A percentile compares a stretch with the other conserved stretches of the same genome.
These are phyloP conservation scores for Drosophila cognata DNA, from an alignment of 2,888 invertebrate genomes.

Conservation along the genomic window DNA sequence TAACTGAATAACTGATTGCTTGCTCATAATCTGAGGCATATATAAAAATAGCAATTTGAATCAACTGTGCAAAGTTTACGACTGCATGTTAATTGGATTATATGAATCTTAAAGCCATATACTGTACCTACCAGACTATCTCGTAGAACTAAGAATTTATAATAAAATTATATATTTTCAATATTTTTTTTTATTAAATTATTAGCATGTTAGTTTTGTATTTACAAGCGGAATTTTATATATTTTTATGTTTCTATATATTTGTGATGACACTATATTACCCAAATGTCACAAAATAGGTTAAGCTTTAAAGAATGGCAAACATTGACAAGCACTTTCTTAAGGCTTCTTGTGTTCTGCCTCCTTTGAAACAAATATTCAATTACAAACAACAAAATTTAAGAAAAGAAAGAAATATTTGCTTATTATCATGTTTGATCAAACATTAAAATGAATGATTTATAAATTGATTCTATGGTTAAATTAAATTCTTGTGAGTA, in stretches of 20 bases:
- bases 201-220: neutral
- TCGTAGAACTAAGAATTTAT: too few species aligned
- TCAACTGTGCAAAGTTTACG: neutral
- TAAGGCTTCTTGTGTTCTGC: neutral
- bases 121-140: neutral
- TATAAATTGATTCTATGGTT: neutral
- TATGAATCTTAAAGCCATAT: too few species aligned
- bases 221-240: neutral
- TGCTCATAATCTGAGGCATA: neutral
- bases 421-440: neutral
- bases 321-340: neutral
- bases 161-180: neutral
- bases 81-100: neutral
- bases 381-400: neutral
- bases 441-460: neutral
- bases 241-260: neutral
- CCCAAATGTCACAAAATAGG: neutral
- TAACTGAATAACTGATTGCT: conserved; percentile 17
- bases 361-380: neutral
- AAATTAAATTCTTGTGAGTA: neutral
- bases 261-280: neutral
- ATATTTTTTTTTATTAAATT: neutral
- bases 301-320: neutral
- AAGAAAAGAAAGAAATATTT: neutral
- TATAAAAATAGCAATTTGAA: conserved; percentile 1